Evolutionary conservation across 2,113 vertebrate genomes (phyloP), one percentile per base, ranked within the genome.

Genomic region (Prionailurus viverrinus): DNA sequence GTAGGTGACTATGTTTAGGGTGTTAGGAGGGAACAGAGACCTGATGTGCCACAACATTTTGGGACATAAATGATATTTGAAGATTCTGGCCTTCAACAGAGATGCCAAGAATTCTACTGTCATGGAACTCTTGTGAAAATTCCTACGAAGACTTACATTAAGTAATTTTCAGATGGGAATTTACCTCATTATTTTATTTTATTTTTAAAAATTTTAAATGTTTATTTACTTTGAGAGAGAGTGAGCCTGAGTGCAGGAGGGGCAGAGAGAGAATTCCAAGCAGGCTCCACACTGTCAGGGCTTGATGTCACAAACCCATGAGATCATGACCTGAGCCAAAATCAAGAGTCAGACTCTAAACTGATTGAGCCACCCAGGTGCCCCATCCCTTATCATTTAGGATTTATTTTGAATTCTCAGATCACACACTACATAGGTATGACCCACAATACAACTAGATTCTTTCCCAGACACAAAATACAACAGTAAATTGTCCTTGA

Each of bases 391-490:
- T 90, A 74, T 65, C 33, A 66, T 83, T 90, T 86, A 73, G 23
- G 73, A 82, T 86, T 83, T 48, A 51, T 82, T 97, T 78, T 92
- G 25, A 86, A 58, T 68, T 87, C 21, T 71, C 14, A 90, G n/a
- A 5, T 45, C 27, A 29, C 4, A 73, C 1, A 73, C 1, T 21
- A 13, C 14, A 48, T 71, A 73, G 71, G 4, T 66, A 23, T 79
- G 89, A 55, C 0, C 29, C 58, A 81, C 23, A 83, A 63, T 19
- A 74, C 11, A 79, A 65, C 15, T 27, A 76, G 6, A 31, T 9
- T 69, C 5, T 65, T 91, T 92, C 41, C 3, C n/a, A 63, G 29
- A 91, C 11, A 63, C 21, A 80, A 91, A 93, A 65, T 51, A 65
- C 4, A 84, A 81, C 1, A 65, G 4, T 81, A 51, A 68, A 80